Conservation (phyloP, 64 coral and sea anemone genomes). For the Montipora foliosa region DNA sequence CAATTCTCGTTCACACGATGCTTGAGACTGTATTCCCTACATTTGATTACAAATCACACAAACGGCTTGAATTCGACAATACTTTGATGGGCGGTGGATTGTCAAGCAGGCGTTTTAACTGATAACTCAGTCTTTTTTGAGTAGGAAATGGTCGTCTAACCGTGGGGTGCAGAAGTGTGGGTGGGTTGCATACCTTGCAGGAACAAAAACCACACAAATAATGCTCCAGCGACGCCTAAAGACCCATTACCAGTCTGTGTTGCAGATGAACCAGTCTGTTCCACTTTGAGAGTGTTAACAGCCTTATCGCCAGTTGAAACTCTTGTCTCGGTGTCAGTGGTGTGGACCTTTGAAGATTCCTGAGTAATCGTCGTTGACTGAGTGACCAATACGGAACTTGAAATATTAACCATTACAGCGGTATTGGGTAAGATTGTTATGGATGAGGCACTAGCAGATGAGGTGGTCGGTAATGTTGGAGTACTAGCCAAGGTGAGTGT, state of each 20-base stretch:
- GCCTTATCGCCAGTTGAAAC: background rate
- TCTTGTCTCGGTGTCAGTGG: background rate
- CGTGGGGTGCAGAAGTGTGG: background rate
- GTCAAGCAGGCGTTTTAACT: background rate
- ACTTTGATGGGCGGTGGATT: background rate
- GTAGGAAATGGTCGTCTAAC: too few relatives aligned
- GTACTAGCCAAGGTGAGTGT: background rate
- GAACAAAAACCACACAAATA: conserved; percentile 46
- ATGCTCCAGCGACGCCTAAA: conserved; percentile 23
- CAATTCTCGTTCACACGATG: too few relatives aligned
- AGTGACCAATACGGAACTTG: background rate
- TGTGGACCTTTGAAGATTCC: background rate
- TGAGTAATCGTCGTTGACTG: background rate
- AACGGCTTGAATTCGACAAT: too few relatives aligned
- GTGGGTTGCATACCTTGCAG: background rate
- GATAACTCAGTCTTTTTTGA: too few relatives aligned
- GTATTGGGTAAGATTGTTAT: background rate
- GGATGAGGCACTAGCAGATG: background rate
- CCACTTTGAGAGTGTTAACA: background rate
- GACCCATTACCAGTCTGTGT: background rate
- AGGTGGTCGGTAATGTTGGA: background rate
- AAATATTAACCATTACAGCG: background rate
- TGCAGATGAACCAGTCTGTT: background rate
- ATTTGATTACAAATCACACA: too few relatives aligned
- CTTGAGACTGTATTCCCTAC: too few relatives aligned